Evolutionary conservation across 2,888 invertebrate genomes (phyloP).

Genomic region (Maniola hyperantus): DNA sequence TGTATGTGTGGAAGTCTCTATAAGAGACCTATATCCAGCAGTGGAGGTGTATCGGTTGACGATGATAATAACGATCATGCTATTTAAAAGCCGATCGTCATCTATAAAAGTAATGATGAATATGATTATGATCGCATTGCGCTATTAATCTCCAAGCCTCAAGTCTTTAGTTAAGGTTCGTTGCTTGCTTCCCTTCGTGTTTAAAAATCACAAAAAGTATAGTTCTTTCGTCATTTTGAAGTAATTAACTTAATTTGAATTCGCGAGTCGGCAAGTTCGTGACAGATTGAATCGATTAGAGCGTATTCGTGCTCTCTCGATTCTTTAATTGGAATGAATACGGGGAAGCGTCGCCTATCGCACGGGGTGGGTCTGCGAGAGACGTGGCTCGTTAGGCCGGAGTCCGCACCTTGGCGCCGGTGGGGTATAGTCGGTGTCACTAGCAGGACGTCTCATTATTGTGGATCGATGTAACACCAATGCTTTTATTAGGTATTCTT

Average conservation of each 20-base stretch:
- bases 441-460: conserved; percentile 32
- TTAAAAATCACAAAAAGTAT: neutral
- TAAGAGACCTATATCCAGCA: too few relatives aligned
- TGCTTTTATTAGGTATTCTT: conserved; percentile 1
- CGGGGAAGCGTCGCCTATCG: conserved; percentile 41
- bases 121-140: too few relatives aligned
- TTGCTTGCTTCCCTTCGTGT: neutral
- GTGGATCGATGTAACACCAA: conserved; percentile 7
- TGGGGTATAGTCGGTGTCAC: conserved; percentile 20
- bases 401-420: conserved; percentile 1
- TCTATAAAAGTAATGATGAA: too few relatives aligned
- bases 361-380: conserved; percentile 41
- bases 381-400: conserved; percentile 48
- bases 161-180: too few relatives aligned
- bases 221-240: conserved; percentile 11
- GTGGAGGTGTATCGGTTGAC: too few relatives aligned
- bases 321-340: conserved; percentile 70
- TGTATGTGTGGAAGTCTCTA: too few relatives aligned
- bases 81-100: too few relatives aligned
- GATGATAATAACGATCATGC: too few relatives aligned
- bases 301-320: conserved; percentile 62
- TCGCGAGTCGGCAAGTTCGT: conserved; percentile 40
- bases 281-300: conserved; percentile 60
- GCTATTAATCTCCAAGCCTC: too few relatives aligned
- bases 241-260: conserved; percentile 34